Evolutionary conservation across 2,888 invertebrate species (phyloP), one percentile per base, ranked within the genome.

Genomic region (Xestia rhomboidea): DNA sequence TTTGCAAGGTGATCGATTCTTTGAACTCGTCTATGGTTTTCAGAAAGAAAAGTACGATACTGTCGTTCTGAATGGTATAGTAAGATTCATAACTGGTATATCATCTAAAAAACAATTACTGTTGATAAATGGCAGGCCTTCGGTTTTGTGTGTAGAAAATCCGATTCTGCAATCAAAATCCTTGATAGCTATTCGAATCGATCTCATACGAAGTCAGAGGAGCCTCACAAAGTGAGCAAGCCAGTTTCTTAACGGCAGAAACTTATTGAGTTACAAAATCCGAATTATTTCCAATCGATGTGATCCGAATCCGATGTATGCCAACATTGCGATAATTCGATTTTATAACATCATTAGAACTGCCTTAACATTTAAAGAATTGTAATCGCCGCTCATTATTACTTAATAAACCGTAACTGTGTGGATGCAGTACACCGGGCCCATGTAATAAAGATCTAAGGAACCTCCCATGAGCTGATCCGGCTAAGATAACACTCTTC

Each of bases 391-490:
- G 79, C 81, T 86, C 82, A 87, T 84, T 87, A 86, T 87, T 87
- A 82, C 86, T 80, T 79, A 86, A 86, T 87, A 86, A 87, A 84
- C 79, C 34, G 63, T 81, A 81, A 81, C 83, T 77, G 86, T 84
- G 88, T 88, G 87, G 82, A 87, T 87, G 79, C 82, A 81, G 88
- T 83, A 66, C 83, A 75, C 86, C 82, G 85, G 88, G 91, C 93
- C 93, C 95, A 95, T 95, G 94, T 95, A 96, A 96, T 96, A 96
- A 95, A 96, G 96, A 96, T 96, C 96, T 96, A 96, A 95, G 95
- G 93, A 93, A 89, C 90, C 93, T 94, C 94, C 95, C 94, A 94
- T 93, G 94, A 93, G 92, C 93, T 90, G 96, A 96, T 96, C 92
- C 89, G 73, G 87, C 86, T 88, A 81, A 92, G 95, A 96, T 96